Evolutionary conservation across 2,797 vertebrate species (phyloP).

Genomic region (Otolemur crassicaudatus): DNA sequence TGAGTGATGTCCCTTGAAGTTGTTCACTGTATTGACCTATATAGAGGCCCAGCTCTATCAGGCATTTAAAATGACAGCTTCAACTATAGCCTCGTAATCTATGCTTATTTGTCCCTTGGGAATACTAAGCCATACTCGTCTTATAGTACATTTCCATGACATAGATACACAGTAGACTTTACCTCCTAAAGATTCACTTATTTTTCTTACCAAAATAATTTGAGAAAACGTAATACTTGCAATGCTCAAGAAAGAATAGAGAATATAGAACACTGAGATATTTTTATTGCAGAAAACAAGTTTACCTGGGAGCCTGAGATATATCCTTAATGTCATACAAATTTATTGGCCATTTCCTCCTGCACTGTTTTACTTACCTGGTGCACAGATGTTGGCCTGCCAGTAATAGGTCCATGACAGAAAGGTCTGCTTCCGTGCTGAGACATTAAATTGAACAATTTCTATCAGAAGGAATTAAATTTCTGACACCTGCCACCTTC

Average conservation of each 20-base stretch:
- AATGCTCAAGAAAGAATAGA: background rate
- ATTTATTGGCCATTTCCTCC: background rate
- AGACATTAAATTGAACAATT: conserved; percentile 47
- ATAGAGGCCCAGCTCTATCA: background rate
- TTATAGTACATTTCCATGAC: background rate
- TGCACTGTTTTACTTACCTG: background rate
- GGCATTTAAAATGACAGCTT: background rate
- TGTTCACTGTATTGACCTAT: background rate
- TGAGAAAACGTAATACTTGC: background rate
- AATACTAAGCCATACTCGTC: background rate
- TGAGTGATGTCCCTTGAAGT: background rate
- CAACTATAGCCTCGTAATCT: background rate
- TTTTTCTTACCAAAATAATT: background rate
- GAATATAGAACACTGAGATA: background rate
- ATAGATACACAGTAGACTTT: background rate
- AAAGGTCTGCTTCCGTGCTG: background rate
- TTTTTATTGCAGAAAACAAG: background rate
- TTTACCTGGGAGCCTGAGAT: background rate
- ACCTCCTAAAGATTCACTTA: background rate
- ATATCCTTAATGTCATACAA: background rate
- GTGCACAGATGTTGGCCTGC: background rate
- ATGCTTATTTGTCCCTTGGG: background rate
- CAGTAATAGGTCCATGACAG: background rate
- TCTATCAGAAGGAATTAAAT: conserved; percentile 47
- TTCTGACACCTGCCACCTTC: conserved; percentile 23